Conservation (phyloP, 2,797 vertebrate species). For the Hippopotamyrus pictus region DNA sequence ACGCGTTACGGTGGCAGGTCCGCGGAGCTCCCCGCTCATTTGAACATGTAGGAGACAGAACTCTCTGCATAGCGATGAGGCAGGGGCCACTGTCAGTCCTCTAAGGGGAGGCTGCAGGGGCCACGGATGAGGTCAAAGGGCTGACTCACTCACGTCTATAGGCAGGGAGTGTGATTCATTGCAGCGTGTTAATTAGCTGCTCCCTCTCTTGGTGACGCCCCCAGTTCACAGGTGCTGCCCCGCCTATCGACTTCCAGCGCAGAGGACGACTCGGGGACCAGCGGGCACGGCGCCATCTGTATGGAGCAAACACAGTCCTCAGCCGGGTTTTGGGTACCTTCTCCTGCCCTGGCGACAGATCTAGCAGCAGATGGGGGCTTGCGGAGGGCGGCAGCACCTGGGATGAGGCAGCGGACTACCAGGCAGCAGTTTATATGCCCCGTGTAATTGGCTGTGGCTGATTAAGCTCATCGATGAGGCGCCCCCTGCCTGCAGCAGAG, state of each 20-base stretch:
- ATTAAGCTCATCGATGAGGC: conserved; percentile 20
- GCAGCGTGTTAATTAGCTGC: neutral
- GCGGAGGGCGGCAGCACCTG: neutral
- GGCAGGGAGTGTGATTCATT: neutral
- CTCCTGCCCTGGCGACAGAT: neutral
- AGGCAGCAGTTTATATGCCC: conserved; percentile 26
- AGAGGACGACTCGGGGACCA: neutral
- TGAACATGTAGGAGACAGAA: neutral
- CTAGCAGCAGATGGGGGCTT: conserved; percentile 16
- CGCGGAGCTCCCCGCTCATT: neutral
- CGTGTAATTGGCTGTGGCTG: conserved; percentile 32
- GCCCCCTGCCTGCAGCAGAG: neutral
- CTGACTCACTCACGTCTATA: neutral
- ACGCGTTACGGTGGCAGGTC: neutral
- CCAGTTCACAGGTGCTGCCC: neutral
- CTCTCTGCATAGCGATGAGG: neutral
- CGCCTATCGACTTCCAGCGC: neutral
- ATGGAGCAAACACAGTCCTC: neutral
- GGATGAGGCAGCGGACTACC: conserved; percentile 1
- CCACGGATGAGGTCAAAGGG: neutral
- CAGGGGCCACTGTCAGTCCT: neutral
- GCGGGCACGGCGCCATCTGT: neutral
- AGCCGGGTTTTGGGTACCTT: neutral
- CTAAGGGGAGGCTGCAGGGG: neutral
- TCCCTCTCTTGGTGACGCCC: neutral